These are phyloP conservation scores for Probaryconus sp. DNA, from an alignment of 1,140 invertebrate species.

Conservation along the genomic window DNA sequence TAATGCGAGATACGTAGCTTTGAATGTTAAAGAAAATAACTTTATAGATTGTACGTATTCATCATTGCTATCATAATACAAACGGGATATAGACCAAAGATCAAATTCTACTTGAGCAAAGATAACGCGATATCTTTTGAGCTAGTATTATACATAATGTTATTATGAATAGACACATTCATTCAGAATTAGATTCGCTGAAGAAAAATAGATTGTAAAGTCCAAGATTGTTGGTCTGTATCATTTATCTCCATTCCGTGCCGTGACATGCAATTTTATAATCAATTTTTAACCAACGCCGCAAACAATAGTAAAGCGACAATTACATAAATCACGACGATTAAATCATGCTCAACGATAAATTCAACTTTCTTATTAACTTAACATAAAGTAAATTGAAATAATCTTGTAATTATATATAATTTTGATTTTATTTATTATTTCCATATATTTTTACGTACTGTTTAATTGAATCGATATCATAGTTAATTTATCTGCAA, in stretches of 20 bases:
- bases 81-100: constrained; percentile 43
- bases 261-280: too few relatives aligned
- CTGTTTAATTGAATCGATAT: too few relatives aligned
- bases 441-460: too few relatives aligned
- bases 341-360: too few relatives aligned
- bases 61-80: constrained; percentile 29
- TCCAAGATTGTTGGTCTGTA: too few relatives aligned
- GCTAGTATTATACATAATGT: too few relatives aligned
- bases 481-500: too few relatives aligned
- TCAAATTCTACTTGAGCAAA: constrained; percentile 45
- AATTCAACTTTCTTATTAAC: not conserved
- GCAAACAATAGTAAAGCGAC: too few relatives aligned
- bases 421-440: constrained; percentile 5
- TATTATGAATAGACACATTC: constrained; percentile 44
- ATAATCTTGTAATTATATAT: not conserved
- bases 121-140: constrained; percentile 32
- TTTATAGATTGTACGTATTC: constrained; percentile 15
- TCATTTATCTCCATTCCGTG: not conserved
- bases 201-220: constrained; percentile 19
- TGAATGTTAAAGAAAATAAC: constrained; percentile 27
- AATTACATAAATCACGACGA: too few relatives aligned
- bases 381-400: not conserved
- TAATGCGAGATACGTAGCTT: too few relatives aligned
- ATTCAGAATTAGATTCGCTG: constrained; percentile 25
- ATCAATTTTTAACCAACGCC: too few relatives aligned